Conservation (phyloP, 2,888 invertebrate genomes). For the Sphaerophoria rueppellii region DNA sequence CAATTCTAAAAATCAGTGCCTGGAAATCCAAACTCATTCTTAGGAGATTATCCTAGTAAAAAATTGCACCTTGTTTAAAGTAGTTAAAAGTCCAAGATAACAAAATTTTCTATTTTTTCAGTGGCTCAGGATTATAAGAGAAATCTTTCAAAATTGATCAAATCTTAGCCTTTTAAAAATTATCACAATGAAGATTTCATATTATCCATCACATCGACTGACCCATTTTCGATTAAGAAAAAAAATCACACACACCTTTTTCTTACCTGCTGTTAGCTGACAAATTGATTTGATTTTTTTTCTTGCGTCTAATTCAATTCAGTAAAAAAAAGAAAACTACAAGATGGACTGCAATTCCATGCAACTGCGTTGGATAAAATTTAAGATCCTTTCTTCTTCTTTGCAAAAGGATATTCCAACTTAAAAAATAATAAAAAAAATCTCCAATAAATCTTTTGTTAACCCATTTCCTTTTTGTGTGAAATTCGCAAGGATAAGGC, state of each 20-base stretch:
- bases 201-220: neutral
- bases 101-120: neutral
- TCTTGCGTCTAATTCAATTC: neutral
- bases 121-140: neutral
- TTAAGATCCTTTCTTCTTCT: conserved; percentile 30
- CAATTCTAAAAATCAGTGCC: no score
- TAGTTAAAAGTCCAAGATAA: neutral
- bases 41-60: neutral
- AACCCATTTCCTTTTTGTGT: conserved; percentile 70
- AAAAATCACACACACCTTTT: neutral
- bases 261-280: conserved; percentile 43
- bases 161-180: neutral
- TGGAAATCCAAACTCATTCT: neutral
- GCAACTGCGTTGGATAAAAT: conserved; percentile 51
- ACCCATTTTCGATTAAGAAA: conserved; percentile 1
- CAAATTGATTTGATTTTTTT: conserved; percentile 47
- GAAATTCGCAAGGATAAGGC: conserved; percentile 61
- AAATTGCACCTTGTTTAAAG: neutral
- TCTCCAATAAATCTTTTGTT: conserved; percentile 68
- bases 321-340: conserved; percentile 22
- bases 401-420: conserved; percentile 50
- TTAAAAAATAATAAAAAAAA: conserved; percentile 40
- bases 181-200: neutral
- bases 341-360: conserved; percentile 71
- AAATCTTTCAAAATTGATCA: neutral